These are phyloP conservation scores for Watsonalla binaria DNA, from an alignment of 2,888 invertebrate genomes.

Conservation along the genomic window DNA sequence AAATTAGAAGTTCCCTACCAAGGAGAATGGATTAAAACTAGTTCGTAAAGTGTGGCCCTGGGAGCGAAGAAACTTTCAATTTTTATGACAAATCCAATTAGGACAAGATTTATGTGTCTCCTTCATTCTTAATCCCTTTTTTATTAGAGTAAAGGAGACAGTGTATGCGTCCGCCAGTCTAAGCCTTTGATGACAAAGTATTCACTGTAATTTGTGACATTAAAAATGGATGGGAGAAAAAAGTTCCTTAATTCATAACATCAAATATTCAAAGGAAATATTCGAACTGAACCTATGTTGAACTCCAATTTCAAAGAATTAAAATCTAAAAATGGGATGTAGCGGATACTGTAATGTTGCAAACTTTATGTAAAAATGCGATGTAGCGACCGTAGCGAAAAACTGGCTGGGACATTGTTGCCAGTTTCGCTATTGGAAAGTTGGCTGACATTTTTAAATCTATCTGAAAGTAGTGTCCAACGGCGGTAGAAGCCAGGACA, in stretches of 20 bases:
- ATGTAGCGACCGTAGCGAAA: conserved; percentile 13
- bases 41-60: conserved; percentile 62
- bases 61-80: conserved; percentile 69
- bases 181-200: conserved; percentile 52
- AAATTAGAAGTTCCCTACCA: conserved; percentile 74
- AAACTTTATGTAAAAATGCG: conserved; percentile 32
- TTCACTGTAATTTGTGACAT: conserved; percentile 40
- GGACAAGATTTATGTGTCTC: conserved; percentile 61
- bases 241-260: conserved; percentile 30
- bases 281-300: conserved; percentile 1
- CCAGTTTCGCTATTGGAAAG: conserved; percentile 33
- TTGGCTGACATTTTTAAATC: conserved; percentile 41
- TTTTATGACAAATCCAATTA: conserved; percentile 78
- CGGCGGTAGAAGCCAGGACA: conserved; percentile 25
- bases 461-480: conserved; percentile 32
- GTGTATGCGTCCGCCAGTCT: conserved; percentile 23
- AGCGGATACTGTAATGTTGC: conserved; percentile 21
- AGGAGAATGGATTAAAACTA: conserved; percentile 76
- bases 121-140: conserved; percentile 46
- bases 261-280: conserved; percentile 4
- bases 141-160: conserved; percentile 39
- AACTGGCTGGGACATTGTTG: conserved; percentile 30
- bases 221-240: no score
- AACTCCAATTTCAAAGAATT: conserved; percentile 5
- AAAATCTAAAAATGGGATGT: conserved; percentile 20